Evolutionary conservation across 1,140 invertebrate species (phyloP).

Genomic region (Cydia fagiglandana): DNA sequence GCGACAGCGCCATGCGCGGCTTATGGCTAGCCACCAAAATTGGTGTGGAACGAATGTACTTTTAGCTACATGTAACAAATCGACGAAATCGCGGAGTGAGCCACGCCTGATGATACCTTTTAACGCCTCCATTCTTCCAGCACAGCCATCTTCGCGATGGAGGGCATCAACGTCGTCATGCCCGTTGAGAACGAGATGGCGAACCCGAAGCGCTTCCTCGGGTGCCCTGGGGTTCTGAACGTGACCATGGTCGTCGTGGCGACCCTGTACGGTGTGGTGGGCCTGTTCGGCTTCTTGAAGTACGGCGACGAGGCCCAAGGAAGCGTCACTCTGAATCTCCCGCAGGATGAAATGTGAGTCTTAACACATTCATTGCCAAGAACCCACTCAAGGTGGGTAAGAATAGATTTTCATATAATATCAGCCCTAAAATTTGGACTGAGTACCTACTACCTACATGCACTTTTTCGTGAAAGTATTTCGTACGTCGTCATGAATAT

Average conservation of each 20-base stretch:
- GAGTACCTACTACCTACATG: no score
- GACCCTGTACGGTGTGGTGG: constrained; percentile 85
- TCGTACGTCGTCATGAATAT: no score
- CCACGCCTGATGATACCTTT: no score
- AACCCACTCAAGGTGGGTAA: no score
- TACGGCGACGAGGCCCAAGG: constrained; percentile 84
- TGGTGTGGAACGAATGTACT: no score
- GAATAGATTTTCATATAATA: no score
- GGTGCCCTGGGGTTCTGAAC: constrained; percentile 89
- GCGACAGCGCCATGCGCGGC: no score
- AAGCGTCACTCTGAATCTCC: constrained; percentile 86
- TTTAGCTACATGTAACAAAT: no score
- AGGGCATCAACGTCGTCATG: constrained; percentile 89
- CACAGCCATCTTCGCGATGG: constrained; percentile 89
- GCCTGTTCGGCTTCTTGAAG: constrained; percentile 89
- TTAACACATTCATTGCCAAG: neutral
- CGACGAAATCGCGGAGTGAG: no score
- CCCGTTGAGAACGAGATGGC: constrained; percentile 93
- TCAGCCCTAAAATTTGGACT: no score
- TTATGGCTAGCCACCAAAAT: no score
- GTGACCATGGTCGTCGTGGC: constrained; percentile 88
- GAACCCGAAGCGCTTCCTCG: constrained; percentile 86
- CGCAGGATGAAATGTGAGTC: constrained; percentile 80
- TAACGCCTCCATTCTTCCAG: constrained; percentile 60
- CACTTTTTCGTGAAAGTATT: no score